A percentile compares a stretch with the other conserved stretches of the same genome.
These are phyloP conservation scores for Arctia plantaginis DNA, from an alignment of 2,888 invertebrate species.

Conservation along the genomic window DNA sequence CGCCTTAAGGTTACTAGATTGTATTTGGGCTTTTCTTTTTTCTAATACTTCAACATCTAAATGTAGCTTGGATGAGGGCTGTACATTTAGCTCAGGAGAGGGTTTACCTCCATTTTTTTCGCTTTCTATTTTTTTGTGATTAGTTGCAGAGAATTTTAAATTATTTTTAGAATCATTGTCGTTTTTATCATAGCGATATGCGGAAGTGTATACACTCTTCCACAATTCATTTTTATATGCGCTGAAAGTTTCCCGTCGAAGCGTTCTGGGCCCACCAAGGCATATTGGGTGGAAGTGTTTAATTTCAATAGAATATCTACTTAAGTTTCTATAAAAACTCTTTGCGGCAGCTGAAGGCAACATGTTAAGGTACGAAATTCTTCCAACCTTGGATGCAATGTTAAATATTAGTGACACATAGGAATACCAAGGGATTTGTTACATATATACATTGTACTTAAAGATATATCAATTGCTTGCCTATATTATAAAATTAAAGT, in stretches of 20 bases:
- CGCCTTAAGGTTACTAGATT: constrained; percentile 15
- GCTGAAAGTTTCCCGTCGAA: constrained; percentile 55
- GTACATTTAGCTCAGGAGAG: constrained; percentile 3
- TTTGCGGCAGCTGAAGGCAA: constrained; percentile 73
- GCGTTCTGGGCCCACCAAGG: constrained; percentile 53
- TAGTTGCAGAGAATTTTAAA: constrained; percentile 1
- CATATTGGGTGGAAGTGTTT: constrained; percentile 69
- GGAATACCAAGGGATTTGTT: constrained; percentile 1
- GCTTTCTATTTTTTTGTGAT: background rate
- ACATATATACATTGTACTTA: constrained; percentile 35
- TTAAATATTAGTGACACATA: constrained; percentile 32
- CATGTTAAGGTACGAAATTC: constrained; percentile 58
- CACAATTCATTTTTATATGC: constrained; percentile 50
- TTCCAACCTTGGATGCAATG: constrained; percentile 42
- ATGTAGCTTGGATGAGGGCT: constrained; percentile 3
- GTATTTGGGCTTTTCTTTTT: constrained; percentile 1
- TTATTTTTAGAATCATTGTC: constrained; percentile 28
- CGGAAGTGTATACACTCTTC: constrained; percentile 66
- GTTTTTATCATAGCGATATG: constrained; percentile 64
- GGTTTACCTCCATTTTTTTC: background rate
- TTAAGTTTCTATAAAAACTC: constrained; percentile 73
- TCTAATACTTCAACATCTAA: constrained; percentile 12
- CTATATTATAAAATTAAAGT: constrained; percentile 31
- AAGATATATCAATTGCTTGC: constrained; percentile 26
- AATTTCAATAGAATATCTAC: constrained; percentile 66